Conservation (phyloP, 2,797 vertebrate genomes). For the Diglossa cyanea region DNA sequence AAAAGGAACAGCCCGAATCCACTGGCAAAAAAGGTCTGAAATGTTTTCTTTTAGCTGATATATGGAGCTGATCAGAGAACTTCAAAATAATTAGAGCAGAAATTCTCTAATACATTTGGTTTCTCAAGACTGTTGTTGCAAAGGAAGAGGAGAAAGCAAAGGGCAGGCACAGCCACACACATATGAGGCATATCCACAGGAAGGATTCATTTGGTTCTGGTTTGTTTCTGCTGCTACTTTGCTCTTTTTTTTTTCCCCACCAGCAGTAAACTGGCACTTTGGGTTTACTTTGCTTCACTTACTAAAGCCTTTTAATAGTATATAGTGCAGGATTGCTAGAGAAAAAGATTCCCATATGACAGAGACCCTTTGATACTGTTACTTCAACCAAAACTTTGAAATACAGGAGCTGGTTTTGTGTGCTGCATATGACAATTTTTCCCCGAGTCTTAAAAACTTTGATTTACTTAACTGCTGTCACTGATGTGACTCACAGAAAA, state of each 20-base stretch:
- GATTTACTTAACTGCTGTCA: conserved; percentile 47
- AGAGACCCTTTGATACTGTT: conserved; percentile 41
- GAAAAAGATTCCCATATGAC: conserved; percentile 50
- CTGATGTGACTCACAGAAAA: conserved; percentile 19
- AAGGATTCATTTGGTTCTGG: conserved; percentile 35
- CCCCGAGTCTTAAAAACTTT: conserved; percentile 45
- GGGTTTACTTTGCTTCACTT: conserved; percentile 13
- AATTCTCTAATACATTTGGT: not conserved
- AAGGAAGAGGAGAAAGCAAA: not conserved
- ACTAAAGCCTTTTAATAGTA: conserved; percentile 30
- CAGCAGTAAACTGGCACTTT: conserved; percentile 6
- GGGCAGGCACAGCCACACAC: not conserved
- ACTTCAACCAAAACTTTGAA: conserved; percentile 59
- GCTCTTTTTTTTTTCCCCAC: not conserved
- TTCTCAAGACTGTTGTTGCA: not conserved
- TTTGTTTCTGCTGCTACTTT: not conserved
- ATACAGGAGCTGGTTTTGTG: conserved; percentile 41
- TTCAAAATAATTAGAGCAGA: not conserved
- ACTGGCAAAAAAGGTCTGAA: not conserved
- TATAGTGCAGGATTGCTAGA: not conserved
- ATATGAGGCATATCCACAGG: not conserved
- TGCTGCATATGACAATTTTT: conserved; percentile 29
- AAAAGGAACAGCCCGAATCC: not conserved
- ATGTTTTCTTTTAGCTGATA: not conserved
- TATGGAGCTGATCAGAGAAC: not conserved